Conservation (phyloP, 2,888 invertebrate genomes). For the Mellilla xanthometata region DNA sequence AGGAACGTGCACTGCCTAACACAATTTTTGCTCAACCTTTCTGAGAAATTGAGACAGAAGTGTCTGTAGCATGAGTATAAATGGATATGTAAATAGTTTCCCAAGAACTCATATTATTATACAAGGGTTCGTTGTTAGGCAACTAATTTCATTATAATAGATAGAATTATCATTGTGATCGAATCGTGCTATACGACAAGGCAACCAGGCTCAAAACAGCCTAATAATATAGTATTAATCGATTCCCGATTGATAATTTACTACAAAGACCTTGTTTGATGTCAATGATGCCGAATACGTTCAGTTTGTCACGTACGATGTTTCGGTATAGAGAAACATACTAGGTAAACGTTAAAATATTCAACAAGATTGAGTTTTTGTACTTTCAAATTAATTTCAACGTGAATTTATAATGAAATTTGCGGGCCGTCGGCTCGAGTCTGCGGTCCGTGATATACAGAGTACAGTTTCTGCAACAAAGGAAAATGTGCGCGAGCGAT, state of each 20-base stretch:
- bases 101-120: too few relatives aligned
- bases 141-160: too few relatives aligned
- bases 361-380: constrained; percentile 18
- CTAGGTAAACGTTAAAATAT: constrained; percentile 9
- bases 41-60: constrained; percentile 72
- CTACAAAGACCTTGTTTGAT: constrained; percentile 4
- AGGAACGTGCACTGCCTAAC: constrained; percentile 46
- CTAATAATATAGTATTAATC: constrained; percentile 6
- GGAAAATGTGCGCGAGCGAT: constrained; percentile 2
- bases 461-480: constrained; percentile 3
- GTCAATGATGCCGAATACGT: constrained; percentile 18
- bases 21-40: constrained; percentile 63
- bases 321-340: too few relatives aligned
- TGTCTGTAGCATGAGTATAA: constrained; percentile 36
- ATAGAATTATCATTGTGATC: too few relatives aligned
- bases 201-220: not conserved
- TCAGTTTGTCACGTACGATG: constrained; percentile 21
- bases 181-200: too few relatives aligned
- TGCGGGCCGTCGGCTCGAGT: constrained; percentile 13
- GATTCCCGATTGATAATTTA: constrained; percentile 12
- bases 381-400: constrained; percentile 16
- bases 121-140: too few relatives aligned
- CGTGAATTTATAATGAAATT: constrained; percentile 22
- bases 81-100: too few relatives aligned
- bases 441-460: constrained; percentile 5